Evolutionary conservation across 2,113 vertebrate species (phyloP), one percentile per base, ranked within the genome.

Genomic region (Apodemus sylvaticus): DNA sequence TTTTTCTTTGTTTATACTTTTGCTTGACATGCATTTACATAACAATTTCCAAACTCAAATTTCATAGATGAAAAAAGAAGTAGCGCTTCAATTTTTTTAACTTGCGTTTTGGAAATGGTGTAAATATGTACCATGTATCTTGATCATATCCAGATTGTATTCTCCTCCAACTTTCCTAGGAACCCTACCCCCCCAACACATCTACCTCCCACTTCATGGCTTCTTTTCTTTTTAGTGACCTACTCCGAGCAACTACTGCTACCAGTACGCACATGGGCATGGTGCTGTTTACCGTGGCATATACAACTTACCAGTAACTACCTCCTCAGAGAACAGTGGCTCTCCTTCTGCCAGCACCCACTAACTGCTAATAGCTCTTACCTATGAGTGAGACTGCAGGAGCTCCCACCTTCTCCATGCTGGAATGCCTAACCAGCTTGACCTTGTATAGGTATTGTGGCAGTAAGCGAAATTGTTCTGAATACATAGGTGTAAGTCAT

Each of bases 81-180:
- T n/a, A 36, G 89, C 45, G 77, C 31, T 89, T 92, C 82, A 42
- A 24, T n/a, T 71, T 96, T 77, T 68, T 31, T 78, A 85, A 73
- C 20, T 24, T 36, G 83, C 17, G 39, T 16, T 85, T 86, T 31
- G 71, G 34, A 19, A 71, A 73, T 73, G 17, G 36, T 39, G 3
- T 42, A 39, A 39, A 19, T 20, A 8, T 73, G 1, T 24, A 24
- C 9, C 7, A 3, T 42, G 71, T 11, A 73, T 73, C 71, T 39
- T 73, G 19, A 73, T 73, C n/a, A 73, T 24, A 42, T 26, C 1
- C 39, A 26, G 73, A 45, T 4, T 74, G 10, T 45, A 26, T 26
- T 74, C 9, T 45, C 39, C 42, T 74, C 22, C 22, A 74, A 45
- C 39, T 45, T 45, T 26, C 4, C 9, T 20, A 74, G 71, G 20